Percentiles rank a stretch among this genome's conserved stretches.
These are phyloP conservation scores for Galaxea fascicularis DNA, from an alignment of 92 coral and sea anemone genomes.

Conservation along the genomic window DNA sequence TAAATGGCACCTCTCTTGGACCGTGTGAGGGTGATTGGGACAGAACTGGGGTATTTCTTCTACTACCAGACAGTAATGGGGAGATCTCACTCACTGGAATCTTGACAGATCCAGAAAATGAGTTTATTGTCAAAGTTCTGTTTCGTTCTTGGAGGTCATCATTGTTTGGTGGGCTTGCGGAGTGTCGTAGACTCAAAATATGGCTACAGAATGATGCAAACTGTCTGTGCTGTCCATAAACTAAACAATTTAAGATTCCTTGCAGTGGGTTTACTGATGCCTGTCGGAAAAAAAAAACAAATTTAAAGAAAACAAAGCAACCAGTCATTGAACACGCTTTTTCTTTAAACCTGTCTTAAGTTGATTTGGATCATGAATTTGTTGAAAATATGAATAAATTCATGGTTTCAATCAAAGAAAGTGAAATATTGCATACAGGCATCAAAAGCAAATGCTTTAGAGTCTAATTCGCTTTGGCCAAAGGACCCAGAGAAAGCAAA, in stretches of 20 bases:
- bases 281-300: constrained; percentile 40
- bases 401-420: too few species aligned
- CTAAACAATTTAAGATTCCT: constrained; percentile 91
- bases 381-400: too few species aligned
- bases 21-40: not conserved
- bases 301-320: not conserved
- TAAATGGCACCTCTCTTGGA: constrained; percentile 37
- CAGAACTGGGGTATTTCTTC: not conserved
- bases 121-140: constrained; percentile 19
- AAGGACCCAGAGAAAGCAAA: too few species aligned
- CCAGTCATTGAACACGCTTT: not conserved
- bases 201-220: constrained; percentile 41
- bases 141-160: not conserved
- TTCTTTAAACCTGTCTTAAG: too few species aligned
- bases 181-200: not conserved
- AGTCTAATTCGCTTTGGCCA: too few species aligned
- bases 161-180: not conserved
- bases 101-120: constrained; percentile 46
- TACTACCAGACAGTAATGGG: constrained; percentile 11
- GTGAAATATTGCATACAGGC: too few species aligned
- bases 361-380: too few species aligned
- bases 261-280: constrained; percentile 87
- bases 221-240: constrained; percentile 79
- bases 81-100: constrained; percentile 45
- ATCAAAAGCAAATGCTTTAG: too few species aligned